phyloP scores from a whole-genome alignment of 2,797 vertebrate species.

The Martes flavigula region DNA sequence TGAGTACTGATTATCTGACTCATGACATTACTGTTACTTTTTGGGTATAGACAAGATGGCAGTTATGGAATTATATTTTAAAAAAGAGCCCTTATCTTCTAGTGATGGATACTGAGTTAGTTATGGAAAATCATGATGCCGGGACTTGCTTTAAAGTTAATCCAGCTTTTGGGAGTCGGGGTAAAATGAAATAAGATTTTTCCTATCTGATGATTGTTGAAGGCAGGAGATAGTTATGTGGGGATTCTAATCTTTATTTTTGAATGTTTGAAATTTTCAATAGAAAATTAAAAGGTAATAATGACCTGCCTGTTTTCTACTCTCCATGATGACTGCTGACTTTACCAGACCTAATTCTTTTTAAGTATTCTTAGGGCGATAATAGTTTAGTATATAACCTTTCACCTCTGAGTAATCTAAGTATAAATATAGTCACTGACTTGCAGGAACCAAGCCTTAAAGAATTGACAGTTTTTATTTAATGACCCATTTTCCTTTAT shows the following conservation, averaged over 20 bases:
- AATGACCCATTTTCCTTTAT: constrained; percentile 67
- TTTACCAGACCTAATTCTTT: constrained; percentile 31
- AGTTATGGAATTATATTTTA: neutral
- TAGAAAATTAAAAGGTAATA: neutral
- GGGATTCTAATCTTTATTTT: neutral
- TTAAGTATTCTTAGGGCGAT: constrained; percentile 16
- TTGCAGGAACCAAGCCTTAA: neutral
- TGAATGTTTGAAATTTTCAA: constrained; percentile 12
- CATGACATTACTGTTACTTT: neutral
- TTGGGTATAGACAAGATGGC: neutral
- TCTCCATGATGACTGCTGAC: constrained; percentile 4
- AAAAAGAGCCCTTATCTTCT: neutral
- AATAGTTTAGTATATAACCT: constrained; percentile 54
- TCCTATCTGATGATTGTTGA: neutral
- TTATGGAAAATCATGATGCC: neutral
- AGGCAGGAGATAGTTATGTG: neutral
- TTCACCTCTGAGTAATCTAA: constrained; percentile 39
- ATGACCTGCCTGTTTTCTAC: neutral
- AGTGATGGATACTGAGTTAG: neutral
- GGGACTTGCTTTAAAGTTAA: neutral
- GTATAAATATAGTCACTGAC: neutral
- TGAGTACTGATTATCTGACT: neutral
- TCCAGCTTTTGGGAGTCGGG: neutral
- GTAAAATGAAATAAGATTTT: neutral
- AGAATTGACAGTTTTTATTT: constrained; percentile 59